These are phyloP conservation scores for Conistra vaccinii DNA, from an alignment of 2,888 invertebrate genomes.

Conservation along the genomic window DNA sequence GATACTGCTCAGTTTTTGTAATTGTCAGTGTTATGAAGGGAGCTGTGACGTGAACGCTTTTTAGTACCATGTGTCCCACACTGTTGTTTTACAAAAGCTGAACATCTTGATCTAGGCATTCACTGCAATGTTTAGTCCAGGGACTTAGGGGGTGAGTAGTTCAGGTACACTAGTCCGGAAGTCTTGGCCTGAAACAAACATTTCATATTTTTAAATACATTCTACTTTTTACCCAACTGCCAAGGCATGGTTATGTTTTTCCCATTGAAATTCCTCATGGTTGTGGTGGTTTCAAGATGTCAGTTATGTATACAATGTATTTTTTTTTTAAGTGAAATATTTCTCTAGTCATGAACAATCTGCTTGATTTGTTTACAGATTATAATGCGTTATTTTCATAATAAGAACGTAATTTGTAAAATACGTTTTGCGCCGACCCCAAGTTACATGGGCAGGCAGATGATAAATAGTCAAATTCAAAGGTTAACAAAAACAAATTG, in stretches of 20 bases:
- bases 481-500: too few species aligned
- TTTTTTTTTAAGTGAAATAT: too few species aligned
- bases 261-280: not conserved
- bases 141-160: slow-evolving; percentile 91
- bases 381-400: not conserved
- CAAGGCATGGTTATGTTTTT: too few species aligned
- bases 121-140: slow-evolving; percentile 83
- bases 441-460: too few species aligned
- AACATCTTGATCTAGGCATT: slow-evolving; percentile 24
- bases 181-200: slow-evolving; percentile 89
- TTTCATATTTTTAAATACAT: slow-evolving; percentile 11
- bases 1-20: slow-evolving; percentile 60
- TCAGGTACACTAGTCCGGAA: slow-evolving; percentile 91
- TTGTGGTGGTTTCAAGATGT: not conserved
- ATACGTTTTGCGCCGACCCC: not conserved
- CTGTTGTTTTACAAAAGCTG: slow-evolving; percentile 52
- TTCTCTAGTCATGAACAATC: not conserved
- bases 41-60: slow-evolving; percentile 2
- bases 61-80: slow-evolving; percentile 1
- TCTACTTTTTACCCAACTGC: not conserved
- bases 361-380: not conserved
- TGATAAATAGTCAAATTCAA: too few species aligned
- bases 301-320: too few species aligned
- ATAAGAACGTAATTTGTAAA: not conserved
- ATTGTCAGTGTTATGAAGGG: slow-evolving; percentile 18